Evolutionary conservation across 2,888 invertebrate genomes (phyloP), one percentile per base, ranked within the genome.

Genomic region (Marronus borbonicus): DNA sequence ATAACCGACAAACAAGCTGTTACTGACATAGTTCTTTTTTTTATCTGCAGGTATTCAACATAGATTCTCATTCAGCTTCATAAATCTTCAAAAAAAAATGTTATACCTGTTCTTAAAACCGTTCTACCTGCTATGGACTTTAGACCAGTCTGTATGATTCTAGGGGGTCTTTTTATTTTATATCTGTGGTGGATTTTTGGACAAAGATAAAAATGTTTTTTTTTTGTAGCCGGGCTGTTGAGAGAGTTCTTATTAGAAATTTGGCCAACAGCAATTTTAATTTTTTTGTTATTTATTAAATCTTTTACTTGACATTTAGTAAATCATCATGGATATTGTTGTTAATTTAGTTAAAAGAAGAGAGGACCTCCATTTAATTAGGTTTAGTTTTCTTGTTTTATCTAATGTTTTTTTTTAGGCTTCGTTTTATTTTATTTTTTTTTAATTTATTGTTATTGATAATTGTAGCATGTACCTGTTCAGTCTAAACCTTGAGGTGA

Each of bases 401-500:
- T 10, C 8, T 44, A 10, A 44, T 44, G 44, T 44, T 44, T 44
- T 44, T 44, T 44, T 44, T 62, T 64, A 31, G n/a, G 64, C 49
- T 14, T 44, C 20, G 17, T 31, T 36, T 31, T 64, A 44, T 44
- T 44, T 44, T 44, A 44, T 44, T 44, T 10, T 10, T 39, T 44
- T 12, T 44, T 44, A 44, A 20, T 36, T 68, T 68, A 24, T 68
- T 50, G 20, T 17, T 7, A 24, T 49, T 24, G 20, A 44, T 4
- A 17, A 31, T 49, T 55, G 36, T 52, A 52, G 66, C 68, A 55
- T 81, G 66, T 80, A 81, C 82, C 82, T 80, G 81, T 55, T 76
- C 75, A 64, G 64, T 77, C 74, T 78, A 80, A 81, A 81, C 82
- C 81, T 83, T 82, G 82, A 82, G 81, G 83, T 81, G 80, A 83